phyloP scores from a whole-genome alignment of 2,888 invertebrate species.

The Agrochola circellaris region DNA sequence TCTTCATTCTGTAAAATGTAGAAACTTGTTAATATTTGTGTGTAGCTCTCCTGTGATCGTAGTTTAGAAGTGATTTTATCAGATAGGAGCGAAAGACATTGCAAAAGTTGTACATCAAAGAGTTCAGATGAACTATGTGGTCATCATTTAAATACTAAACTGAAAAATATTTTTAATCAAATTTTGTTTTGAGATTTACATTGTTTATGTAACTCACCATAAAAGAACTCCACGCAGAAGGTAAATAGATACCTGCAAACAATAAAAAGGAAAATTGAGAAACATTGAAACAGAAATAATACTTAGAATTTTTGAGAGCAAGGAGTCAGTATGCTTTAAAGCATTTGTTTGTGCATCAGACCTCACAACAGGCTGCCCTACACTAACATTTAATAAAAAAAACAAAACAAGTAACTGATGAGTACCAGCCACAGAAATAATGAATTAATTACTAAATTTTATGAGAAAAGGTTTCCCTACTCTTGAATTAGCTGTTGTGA shows the following conservation, averaged over 20 bases:
- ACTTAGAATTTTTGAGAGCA: background rate
- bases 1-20: conserved; percentile 9
- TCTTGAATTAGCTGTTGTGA: conserved; percentile 75
- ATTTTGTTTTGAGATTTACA: no score
- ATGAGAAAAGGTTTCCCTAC: conserved; percentile 73
- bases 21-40: background rate
- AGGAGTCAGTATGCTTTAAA: conserved; percentile 79
- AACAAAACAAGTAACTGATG: conserved; percentile 45
- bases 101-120: conserved; percentile 76
- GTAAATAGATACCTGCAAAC: conserved; percentile 37
- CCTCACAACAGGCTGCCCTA: conserved; percentile 84
- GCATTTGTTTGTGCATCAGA: conserved; percentile 80
- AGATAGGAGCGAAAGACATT: conserved; percentile 91
- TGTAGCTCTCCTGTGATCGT: no score
- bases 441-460: conserved; percentile 27
- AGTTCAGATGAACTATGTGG: conserved; percentile 81
- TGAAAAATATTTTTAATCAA: background rate
- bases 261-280: conserved; percentile 10
- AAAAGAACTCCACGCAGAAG: background rate
- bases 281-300: background rate
- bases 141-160: conserved; percentile 24
- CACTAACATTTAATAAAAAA: conserved; percentile 76
- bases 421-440: conserved; percentile 28
- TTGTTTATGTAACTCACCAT: conserved; percentile 22
- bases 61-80: conserved; percentile 66